Conservation (phyloP, 1,140 invertebrate species). For the Zaprionus taronus region DNA sequence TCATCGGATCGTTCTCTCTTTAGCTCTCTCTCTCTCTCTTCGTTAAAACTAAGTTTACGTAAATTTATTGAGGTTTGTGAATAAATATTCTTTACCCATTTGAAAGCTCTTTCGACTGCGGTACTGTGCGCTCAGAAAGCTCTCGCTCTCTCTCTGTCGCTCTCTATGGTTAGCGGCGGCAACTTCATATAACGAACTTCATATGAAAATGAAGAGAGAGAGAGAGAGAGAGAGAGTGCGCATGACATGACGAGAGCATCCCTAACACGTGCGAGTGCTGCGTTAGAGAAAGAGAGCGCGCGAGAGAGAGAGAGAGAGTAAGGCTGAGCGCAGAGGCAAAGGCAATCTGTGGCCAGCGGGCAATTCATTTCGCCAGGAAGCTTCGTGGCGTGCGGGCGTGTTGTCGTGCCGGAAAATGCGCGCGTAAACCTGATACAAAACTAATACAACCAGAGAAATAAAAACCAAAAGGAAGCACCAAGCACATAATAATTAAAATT, state of each 20-base stretch:
- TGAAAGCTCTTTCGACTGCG: slow-evolving; percentile 21
- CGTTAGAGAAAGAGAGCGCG: background rate
- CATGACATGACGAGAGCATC: slow-evolving; percentile 17
- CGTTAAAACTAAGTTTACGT: background rate
- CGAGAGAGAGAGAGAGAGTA: background rate
- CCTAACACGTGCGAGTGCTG: slow-evolving; percentile 50
- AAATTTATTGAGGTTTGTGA: background rate
- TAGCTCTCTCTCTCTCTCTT: background rate
- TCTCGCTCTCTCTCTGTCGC: slow-evolving; percentile 35
- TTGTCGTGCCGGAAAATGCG: slow-evolving; percentile 70
- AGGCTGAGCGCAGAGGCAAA: slow-evolving; percentile 26
- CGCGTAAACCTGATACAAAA: slow-evolving; percentile 67
- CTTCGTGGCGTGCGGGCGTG: slow-evolving; percentile 78
- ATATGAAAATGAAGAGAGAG: slow-evolving; percentile 63
- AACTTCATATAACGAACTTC: slow-evolving; percentile 50
- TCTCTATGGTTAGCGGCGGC: slow-evolving; percentile 60
- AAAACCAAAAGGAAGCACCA: slow-evolving; percentile 24
- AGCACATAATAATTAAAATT: slow-evolving; percentile 31
- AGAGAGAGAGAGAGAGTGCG: slow-evolving; percentile 26
- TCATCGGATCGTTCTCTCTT: background rate
- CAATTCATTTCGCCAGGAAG: slow-evolving; percentile 79
- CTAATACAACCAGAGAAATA: slow-evolving; percentile 38
- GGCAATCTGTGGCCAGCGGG: slow-evolving; percentile 69
- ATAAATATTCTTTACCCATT: background rate
- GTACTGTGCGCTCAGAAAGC: slow-evolving; percentile 27